Percentiles rank a stretch among this genome's conserved stretches.
Evolutionary conservation across 2,888 invertebrate species (phyloP).

Genomic region (Taenaris catops): DNA sequence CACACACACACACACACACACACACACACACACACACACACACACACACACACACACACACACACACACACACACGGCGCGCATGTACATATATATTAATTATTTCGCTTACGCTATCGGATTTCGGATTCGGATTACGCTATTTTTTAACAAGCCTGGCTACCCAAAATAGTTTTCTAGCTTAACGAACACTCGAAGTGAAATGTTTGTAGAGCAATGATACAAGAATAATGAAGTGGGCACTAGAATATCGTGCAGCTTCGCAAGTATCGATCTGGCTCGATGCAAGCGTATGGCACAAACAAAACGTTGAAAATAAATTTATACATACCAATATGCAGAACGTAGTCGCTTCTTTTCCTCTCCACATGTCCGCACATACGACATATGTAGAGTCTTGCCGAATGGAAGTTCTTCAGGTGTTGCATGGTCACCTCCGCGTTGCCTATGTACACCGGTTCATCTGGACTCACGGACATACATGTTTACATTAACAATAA

Average conservation of each 20-base stretch:
- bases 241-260: too few relatives aligned
- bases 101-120: conserved; percentile 2
- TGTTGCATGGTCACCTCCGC: conserved; percentile 82
- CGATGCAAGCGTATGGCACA: too few relatives aligned
- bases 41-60: neutral
- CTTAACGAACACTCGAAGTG: too few relatives aligned
- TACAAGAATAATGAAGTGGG: too few relatives aligned
- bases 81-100: neutral
- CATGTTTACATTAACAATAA: too few relatives aligned
- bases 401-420: conserved; percentile 80
- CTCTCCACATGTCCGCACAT: conserved; percentile 83
- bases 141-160: neutral
- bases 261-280: too few relatives aligned
- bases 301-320: too few relatives aligned
- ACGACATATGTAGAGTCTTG: conserved; percentile 84
- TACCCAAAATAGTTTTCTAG: too few relatives aligned
- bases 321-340: conserved; percentile 78
- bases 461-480: conserved; percentile 8
- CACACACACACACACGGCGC: neutral
- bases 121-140: neutral
- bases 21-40: neutral
- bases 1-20: neutral
- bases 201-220: too few relatives aligned
- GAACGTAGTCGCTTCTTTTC: conserved; percentile 81
- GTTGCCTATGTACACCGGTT: conserved; percentile 45